Base-by-base conservation (phyloP, 2,797 vertebrate species). In the Acestrorhynchus altus region DNA sequence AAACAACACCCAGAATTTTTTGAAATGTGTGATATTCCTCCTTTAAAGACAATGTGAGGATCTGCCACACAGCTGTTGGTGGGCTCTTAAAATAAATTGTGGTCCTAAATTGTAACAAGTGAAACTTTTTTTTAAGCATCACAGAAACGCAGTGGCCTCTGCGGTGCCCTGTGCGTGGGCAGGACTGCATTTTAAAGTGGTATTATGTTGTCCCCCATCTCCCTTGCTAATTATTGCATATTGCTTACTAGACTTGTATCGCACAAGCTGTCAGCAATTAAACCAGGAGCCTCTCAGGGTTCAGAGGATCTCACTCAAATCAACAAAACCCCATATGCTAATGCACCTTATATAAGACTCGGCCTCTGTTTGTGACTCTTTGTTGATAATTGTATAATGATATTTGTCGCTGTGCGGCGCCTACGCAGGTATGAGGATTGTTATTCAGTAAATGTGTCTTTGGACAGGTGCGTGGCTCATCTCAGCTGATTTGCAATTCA, bases 131-230 rank as follows among this genome's bases (percentile, higher is more conserved):
- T 64, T 74, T 74, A 46, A 67, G 54, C 54, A 10, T 13, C 18
- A 69, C 49, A 47, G 39, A 24, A 70, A 57, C 39, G 28, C 47
- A 18, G 13, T 49, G 66, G 35, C 78, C 47, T 35, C 31, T 12
- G 35, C 24, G 24, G 9, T 42, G 20, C n/a, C 52, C 76, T 51
- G 22, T 15, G 42, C 51, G 79, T 81, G 79, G 79, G 79, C 28
- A 54, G 63, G 54, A 52, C 76, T 28, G 64, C 57, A 49, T 74
- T 81, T 81, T 24, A 57, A 74, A 70, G 22, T 46, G 24, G 39
- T 47, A 74, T 65, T 64, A 71, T 52, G 40, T 39, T 54, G 13
- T 26, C 40, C 40, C 39, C 15, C 31, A 35, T 2, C 11, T 44
- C 7, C 51, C 47, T 26, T 22, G 20, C 63, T 74, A 35, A 74